These are phyloP conservation scores for Orgyia antiqua DNA, from an alignment of 2,888 invertebrate species.

Conservation along the genomic window DNA sequence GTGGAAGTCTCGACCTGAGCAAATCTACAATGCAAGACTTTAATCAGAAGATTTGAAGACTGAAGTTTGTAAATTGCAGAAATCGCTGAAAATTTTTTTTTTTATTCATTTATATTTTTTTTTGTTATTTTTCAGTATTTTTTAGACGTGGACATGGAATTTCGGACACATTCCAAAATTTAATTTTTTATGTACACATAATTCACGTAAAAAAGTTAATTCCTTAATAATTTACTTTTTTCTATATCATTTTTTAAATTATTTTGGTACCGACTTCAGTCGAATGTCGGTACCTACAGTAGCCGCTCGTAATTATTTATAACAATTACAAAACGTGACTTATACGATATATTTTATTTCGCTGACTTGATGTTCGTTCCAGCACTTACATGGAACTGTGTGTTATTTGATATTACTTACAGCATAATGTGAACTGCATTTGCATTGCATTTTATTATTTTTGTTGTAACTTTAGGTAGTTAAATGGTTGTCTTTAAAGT, in stretches of 20 bases:
- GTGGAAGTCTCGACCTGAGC: slow-evolving; percentile 72
- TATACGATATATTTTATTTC: slow-evolving; percentile 14
- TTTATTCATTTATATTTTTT: not conserved
- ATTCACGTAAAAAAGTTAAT: too few relatives aligned
- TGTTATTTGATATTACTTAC: slow-evolving; percentile 13
- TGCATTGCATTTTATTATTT: too few relatives aligned
- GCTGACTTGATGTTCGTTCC: slow-evolving; percentile 8
- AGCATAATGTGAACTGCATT: too few relatives aligned
- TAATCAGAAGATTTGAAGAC: not conserved
- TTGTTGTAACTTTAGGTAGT: too few relatives aligned
- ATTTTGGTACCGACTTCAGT: too few relatives aligned
- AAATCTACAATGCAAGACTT: slow-evolving; percentile 8
- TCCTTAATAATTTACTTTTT: too few relatives aligned
- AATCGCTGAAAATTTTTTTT: not conserved
- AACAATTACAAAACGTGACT: slow-evolving; percentile 16
- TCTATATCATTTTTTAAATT: too few relatives aligned
- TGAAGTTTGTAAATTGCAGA: not conserved
- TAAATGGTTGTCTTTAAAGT: too few relatives aligned
- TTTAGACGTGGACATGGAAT: too few relatives aligned
- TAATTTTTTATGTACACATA: too few relatives aligned
- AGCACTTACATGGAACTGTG: slow-evolving; percentile 3
- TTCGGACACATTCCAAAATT: too few relatives aligned
- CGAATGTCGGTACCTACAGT: slow-evolving; percentile 4
- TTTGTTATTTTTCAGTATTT: not conserved
- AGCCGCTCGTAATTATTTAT: slow-evolving; percentile 1